Evolutionary conservation across 2,113 vertebrate genomes (phyloP), one percentile per base, ranked within the genome.

Genomic region (Sapayoa aenigma): DNA sequence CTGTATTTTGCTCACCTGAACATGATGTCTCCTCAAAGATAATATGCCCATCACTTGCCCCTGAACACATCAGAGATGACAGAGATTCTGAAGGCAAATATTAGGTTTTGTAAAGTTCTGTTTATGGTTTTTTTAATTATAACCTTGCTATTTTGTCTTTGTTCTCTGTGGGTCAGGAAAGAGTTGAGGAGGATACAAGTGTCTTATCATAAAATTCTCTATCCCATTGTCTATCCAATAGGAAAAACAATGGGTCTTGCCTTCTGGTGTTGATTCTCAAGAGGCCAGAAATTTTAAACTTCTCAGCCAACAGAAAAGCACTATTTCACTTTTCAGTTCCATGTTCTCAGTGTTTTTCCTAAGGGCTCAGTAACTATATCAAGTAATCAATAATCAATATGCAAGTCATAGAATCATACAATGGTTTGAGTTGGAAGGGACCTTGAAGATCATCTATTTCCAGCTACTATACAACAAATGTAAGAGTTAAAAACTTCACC

Each of bases 381-480:
- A 47, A 44, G 37, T 23, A 60, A 74, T 27, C 42, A 67, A 28
- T 52, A 33, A 66, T 31, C 41, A 31, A 21, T n/a, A 37, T 3
- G 27, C 68, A 77, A 41, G 15, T 14, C 5, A 22, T 0, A 33
- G 30, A 60, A 21, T 19, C 39, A 22, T 0, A 11, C n/a, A 12
- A 60, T 13, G 11, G 7, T 41, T 75, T 27, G 62, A 14, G 13
- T 53, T 75, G 53, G 46, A 35, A 75, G 20, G 10, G 46, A 9
- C 13, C 44, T 24, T 37, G 28, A 67, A 67, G 8, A n/a, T 39
- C 12, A 6, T 74, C 33, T 1, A 14, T 39, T 74, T 74, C 23
- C 23, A 30, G 0, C 44, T 3, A 2, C 14, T 13, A 1, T 4
- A 6, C 10, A 59, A 33, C 22, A 67, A 37, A 74, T 59, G 20